Percentiles rank a stretch among this genome's conserved stretches.
Evolutionary conservation across 2,797 vertebrate genomes (phyloP).

Genomic region (Neostethus bicornis): DNA sequence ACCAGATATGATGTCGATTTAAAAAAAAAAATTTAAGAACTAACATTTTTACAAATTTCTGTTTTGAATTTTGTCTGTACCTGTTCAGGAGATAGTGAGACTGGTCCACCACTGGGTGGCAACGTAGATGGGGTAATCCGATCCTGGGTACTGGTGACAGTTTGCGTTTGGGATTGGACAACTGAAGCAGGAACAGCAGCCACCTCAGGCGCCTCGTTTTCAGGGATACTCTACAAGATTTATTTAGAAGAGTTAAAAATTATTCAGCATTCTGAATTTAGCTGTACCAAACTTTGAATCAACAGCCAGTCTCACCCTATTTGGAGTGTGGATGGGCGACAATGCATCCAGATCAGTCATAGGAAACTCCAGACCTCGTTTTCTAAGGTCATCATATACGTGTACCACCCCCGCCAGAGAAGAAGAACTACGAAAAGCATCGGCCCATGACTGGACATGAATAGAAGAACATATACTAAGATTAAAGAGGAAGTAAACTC

Average conservation of each 20-base stretch:
- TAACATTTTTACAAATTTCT: too few relatives aligned
- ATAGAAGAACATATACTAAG: slow-evolving; percentile 16
- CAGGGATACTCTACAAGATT: slow-evolving; percentile 73
- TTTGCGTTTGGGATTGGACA: slow-evolving; percentile 36
- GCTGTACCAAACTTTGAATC: background rate
- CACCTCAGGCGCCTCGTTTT: slow-evolving; percentile 54
- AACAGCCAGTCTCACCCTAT: slow-evolving; percentile 81
- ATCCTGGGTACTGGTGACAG: slow-evolving; percentile 23
- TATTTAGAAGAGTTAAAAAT: slow-evolving; percentile 1
- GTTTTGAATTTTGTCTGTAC: too few relatives aligned
- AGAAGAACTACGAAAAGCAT: slow-evolving; percentile 92
- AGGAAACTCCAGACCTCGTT: slow-evolving; percentile 95
- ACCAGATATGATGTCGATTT: too few relatives aligned
- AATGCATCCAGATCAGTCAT: slow-evolving; percentile 98
- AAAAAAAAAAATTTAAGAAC: too few relatives aligned
- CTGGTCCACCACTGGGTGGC: slow-evolving; percentile 43
- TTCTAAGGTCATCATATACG: slow-evolving; percentile 93
- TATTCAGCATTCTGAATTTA: background rate
- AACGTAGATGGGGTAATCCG: slow-evolving; percentile 31
- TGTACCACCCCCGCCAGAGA: slow-evolving; percentile 90
- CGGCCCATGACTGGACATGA: slow-evolving; percentile 90
- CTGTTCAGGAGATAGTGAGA: slow-evolving; percentile 67
- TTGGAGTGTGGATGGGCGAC: slow-evolving; percentile 96
- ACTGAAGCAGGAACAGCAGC: slow-evolving; percentile 13
- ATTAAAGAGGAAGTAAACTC: background rate